A percentile compares a stretch with the other conserved stretches of the same genome.
phyloP scores from a whole-genome alignment of 2,113 vertebrate species.

The Cavia aperea region DNA sequence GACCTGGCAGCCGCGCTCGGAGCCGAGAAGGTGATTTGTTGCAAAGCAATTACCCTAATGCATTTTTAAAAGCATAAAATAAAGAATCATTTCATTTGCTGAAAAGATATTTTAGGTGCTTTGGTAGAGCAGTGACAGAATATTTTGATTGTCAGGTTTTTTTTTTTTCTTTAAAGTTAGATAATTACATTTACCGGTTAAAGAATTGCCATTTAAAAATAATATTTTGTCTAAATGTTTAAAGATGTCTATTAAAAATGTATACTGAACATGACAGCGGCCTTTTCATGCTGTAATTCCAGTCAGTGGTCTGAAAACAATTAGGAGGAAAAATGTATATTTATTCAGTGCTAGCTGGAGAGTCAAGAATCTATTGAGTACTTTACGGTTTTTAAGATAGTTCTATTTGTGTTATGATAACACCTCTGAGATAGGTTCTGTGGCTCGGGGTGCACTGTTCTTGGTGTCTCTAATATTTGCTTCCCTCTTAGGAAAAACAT shows the following conservation, averaged over 20 bases:
- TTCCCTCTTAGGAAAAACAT: neutral
- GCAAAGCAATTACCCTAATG: constrained; percentile 96
- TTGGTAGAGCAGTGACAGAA: constrained; percentile 85
- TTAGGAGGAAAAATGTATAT: constrained; percentile 69
- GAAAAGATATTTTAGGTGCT: constrained; percentile 86
- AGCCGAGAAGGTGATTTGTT: constrained; percentile 92
- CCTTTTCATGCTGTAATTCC: constrained; percentile 74
- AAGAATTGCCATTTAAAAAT: constrained; percentile 78
- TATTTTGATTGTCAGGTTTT: constrained; percentile 88
- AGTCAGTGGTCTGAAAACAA: constrained; percentile 74
- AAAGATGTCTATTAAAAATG: constrained; percentile 74
- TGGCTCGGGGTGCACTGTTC: neutral
- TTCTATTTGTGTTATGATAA: constrained; percentile 48
- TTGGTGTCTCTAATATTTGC: constrained; percentile 3
- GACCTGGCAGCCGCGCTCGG: constrained; percentile 85
- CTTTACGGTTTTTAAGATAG: neutral
- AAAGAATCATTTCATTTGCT: constrained; percentile 84
- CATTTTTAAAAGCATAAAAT: constrained; percentile 92
- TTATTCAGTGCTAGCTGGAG: constrained; percentile 60
- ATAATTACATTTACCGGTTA: constrained; percentile 82
- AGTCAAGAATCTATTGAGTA: constrained; percentile 57
- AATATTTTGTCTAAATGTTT: constrained; percentile 84
- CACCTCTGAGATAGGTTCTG: neutral
- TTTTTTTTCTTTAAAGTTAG: constrained; percentile 73
- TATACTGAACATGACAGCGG: constrained; percentile 73